Conservation (phyloP, 1,140 invertebrate genomes). For the Ceratoteleas bidentatus region DNA sequence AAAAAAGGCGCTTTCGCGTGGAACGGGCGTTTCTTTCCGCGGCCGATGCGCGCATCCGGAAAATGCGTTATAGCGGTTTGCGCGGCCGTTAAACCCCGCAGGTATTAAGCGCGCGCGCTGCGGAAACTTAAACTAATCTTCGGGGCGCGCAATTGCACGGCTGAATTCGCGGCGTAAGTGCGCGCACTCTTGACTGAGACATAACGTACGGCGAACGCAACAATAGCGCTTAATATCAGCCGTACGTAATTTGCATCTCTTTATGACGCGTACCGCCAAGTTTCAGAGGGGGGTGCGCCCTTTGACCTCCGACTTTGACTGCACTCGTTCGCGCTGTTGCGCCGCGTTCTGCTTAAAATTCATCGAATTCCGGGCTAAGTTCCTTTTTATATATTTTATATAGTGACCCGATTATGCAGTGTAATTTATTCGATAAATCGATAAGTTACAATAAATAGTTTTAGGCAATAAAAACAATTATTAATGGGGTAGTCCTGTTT, state of each 20-base stretch:
- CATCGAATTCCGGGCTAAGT: conserved; percentile 16
- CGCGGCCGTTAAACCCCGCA: conserved; percentile 41
- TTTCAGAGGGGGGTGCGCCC: conserved; percentile 33
- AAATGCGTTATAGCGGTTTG: conserved; percentile 41
- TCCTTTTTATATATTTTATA: no score
- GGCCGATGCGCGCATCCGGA: conserved; percentile 4
- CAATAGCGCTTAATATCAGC: conserved; percentile 64
- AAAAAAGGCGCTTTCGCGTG: background rate
- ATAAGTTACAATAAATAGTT: no score
- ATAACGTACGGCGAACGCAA: conserved; percentile 35
- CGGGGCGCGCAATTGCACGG: conserved; percentile 34
- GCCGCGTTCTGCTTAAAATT: conserved; percentile 29
- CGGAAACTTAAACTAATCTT: conserved; percentile 63
- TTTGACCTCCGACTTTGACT: conserved; percentile 54
- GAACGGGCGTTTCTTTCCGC: conserved; percentile 16
- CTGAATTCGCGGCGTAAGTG: conserved; percentile 42
- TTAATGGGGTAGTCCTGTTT: no score
- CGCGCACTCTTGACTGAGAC: conserved; percentile 48
- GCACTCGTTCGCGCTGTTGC: conserved; percentile 27
- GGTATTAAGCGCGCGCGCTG: conserved; percentile 51
- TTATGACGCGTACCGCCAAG: conserved; percentile 40
- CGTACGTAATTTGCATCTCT: conserved; percentile 61
- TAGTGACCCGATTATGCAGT: no score
- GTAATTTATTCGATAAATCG: no score
- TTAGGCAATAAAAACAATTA: no score